Evolutionary conservation across 2,888 invertebrate species (phyloP), one percentile per base, ranked within the genome.

Genomic region (Notodonta ziczac): DNA sequence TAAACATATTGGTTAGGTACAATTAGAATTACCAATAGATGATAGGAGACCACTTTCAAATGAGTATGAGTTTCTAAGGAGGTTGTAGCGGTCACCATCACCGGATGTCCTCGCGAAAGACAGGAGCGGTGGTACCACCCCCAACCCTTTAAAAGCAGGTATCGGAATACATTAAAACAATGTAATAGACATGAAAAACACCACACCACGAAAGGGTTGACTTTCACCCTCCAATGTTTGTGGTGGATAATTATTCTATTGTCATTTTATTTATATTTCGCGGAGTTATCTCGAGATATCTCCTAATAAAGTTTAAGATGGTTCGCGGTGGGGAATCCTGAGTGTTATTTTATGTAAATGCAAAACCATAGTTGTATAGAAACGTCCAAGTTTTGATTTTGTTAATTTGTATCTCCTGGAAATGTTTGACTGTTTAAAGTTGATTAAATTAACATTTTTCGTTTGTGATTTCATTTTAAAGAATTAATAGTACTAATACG

Each of bases 311-410:
- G 78, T 90, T 86, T 75, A 81, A 85, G 87, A 83, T 72, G 82
- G 81, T 77, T 71, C 71, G 74, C 74, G 73, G 16, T 10, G 44
- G 77, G 82, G 91, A 88, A 89, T 90, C 84, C 83, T 88, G 90
- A 93, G 89, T 89, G 88, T 87, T 86, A 86, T 91, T 91, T 91
- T 91, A 92, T 92, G 93, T 85, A 81, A 93, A 93, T 91, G 70
- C 61, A 65, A 74, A 82, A 80, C 83, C 87, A 86, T 88, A 88
- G 87, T 87, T 84, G 81, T 86, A 82, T 83, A 74, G 74, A 51
- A 76, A 75, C 71, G 74, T 75, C 75, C 61, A 76, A 75, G 72
- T 76, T 75, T 78, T 73, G 74, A 87, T 86, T 86, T 78, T 82
- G 81, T 81, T 76, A 76, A 84, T 87, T 87, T 85, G 83, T 84